Evolutionary conservation across 2,888 invertebrate genomes (phyloP).

Genomic region (Syritta pipiens): DNA sequence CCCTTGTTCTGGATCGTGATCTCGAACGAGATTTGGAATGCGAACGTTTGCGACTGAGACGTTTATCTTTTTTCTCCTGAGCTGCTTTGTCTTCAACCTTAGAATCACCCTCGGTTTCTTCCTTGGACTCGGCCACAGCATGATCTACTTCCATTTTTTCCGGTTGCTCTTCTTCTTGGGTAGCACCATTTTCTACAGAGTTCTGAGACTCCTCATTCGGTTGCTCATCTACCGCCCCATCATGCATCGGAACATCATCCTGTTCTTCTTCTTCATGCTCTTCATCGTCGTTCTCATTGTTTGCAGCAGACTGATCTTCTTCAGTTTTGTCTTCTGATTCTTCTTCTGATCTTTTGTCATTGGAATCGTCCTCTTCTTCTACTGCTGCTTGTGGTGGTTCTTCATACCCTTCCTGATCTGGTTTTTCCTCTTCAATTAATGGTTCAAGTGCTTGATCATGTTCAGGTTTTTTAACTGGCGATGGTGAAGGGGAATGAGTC

Average conservation of each 20-base stretch:
- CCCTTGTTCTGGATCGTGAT: constrained; percentile 71
- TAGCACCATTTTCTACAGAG: constrained; percentile 35
- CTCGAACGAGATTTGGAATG: constrained; percentile 59
- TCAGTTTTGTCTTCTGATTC: constrained; percentile 35
- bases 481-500: constrained; percentile 77
- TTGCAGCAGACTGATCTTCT: constrained; percentile 53
- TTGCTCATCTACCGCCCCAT: constrained; percentile 50
- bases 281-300: constrained; percentile 39
- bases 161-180: neutral
- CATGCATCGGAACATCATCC: constrained; percentile 9
- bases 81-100: constrained; percentile 18
- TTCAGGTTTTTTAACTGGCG: constrained; percentile 73
- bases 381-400: constrained; percentile 46
- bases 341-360: constrained; percentile 7
- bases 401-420: constrained; percentile 35
- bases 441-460: constrained; percentile 74
- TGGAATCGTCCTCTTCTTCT: constrained; percentile 18
- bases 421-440: constrained; percentile 73
- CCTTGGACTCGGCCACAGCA: constrained; percentile 1
- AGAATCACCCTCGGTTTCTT: neutral
- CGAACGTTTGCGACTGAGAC: constrained; percentile 51
- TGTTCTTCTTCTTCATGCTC: constrained; percentile 45
- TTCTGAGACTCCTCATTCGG: constrained; percentile 32
- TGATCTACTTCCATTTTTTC: constrained; percentile 41
- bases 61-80: constrained; percentile 43